Evolutionary conservation across 2,888 invertebrate species (phyloP), one percentile per base, ranked within the genome.

Genomic region (Scelioninae gen. 2): DNA sequence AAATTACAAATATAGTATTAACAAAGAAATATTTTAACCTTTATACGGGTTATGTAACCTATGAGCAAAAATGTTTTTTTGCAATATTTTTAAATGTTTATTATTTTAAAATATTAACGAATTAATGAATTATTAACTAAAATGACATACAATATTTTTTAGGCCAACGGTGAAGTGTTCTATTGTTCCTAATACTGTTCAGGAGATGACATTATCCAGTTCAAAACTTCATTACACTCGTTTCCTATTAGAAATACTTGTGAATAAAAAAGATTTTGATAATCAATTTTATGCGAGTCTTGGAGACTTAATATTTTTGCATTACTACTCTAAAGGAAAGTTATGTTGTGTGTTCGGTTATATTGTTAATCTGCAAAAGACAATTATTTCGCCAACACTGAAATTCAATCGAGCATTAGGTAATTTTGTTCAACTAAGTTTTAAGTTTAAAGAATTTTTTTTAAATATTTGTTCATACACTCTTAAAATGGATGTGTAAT

Each of bases 241-340:
- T 5, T 50, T 85, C 37, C 55, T 78, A 61, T 57, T 84, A 0
- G 80, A 85, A 9, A 77, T 81, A 9, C 46, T 85, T 9, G 74
- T 82, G 0, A 76, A 79, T 1, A 77, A 76, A 39, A 75, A 76
- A 7, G 79, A 83, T 10, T 13, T 78, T 0, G 15, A 64, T 2
- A 72, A 35, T 2, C 41, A 43, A 31, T 0, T 1, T 16, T 15
- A 57, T 11, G 31, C 43, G 2, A 7, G 19, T 31, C 5, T 41
- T 11, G 43, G 39, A 28, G 57, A 57, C 11, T 13, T 43, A 4
- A 10, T 55, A 1, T 13, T 55, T 16, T n/a, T 39, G n/a, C 22
- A 39, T 7, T 39, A 39, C 15, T 25, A 6, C 6, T 4, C 25
- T 25, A 25, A 25, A 25, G 25, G 25, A 25, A 3, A 25, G 25